Evolutionary conservation across 2,113 vertebrate species (phyloP).

Genomic region (Heliornis fulica): DNA sequence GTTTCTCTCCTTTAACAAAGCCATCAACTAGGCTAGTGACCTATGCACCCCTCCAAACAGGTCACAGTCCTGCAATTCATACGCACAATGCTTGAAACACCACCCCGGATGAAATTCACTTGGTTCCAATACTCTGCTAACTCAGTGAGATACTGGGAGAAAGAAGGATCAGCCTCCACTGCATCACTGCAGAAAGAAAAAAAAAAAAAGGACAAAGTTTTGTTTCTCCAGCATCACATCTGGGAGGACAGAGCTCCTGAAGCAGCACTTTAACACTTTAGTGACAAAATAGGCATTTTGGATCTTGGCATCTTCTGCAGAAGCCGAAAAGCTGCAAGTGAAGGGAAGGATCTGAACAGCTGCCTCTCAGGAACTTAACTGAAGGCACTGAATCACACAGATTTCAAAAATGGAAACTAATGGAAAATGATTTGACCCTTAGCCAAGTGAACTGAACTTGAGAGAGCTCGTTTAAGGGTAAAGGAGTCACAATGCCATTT

Average conservation of each 20-base stretch:
- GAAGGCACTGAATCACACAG: constrained; percentile 6
- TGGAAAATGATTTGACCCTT: constrained; percentile 55
- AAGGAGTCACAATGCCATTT: constrained; percentile 24
- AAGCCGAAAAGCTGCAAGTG: background rate
- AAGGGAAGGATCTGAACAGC: background rate
- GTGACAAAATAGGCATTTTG: background rate
- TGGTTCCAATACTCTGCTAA: constrained; percentile 69
- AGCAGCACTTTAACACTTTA: background rate
- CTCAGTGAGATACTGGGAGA: constrained; percentile 56
- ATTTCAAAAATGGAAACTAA: constrained; percentile 50
- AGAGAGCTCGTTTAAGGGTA: background rate
- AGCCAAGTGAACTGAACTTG: constrained; percentile 13
- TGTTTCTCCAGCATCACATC: background rate
- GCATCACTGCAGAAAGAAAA: constrained; percentile 21
- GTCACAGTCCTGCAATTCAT: background rate
- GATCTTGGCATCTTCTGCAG: background rate
- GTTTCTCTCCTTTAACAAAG: background rate
- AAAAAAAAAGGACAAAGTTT: background rate
- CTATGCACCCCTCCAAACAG: background rate
- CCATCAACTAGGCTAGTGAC: background rate
- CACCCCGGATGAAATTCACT: constrained; percentile 76
- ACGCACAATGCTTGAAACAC: constrained; percentile 74
- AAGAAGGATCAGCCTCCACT: background rate
- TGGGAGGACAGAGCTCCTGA: background rate
- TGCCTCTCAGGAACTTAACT: background rate